Conservation (phyloP, 2,888 invertebrate genomes). For the Caprella mutica region DNA sequence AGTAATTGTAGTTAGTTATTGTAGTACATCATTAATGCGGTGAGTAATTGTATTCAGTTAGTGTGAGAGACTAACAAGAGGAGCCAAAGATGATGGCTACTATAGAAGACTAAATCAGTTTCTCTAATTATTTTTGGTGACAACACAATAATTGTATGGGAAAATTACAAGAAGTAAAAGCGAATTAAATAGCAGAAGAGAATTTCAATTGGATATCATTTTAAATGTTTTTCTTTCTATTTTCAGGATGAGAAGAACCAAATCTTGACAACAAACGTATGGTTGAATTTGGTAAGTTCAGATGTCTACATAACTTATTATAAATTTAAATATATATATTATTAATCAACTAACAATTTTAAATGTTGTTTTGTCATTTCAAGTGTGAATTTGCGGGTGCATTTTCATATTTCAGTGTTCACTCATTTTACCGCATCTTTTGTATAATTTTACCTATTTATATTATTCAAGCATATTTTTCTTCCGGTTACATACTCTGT, state of each 20-base stretch:
- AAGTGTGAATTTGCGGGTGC: not conserved
- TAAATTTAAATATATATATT: not conserved
- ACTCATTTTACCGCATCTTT: too few relatives aligned
- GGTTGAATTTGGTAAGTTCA: slow-evolving; percentile 28
- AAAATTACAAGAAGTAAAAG: too few relatives aligned
- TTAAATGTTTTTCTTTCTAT: slow-evolving; percentile 9
- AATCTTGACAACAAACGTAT: slow-evolving; percentile 31
- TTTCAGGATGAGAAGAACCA: slow-evolving; percentile 32
- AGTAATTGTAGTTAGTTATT: too few relatives aligned
- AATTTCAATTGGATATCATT: slow-evolving; percentile 5
- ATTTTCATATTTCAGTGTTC: not conserved
- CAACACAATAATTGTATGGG: too few relatives aligned
- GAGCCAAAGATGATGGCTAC: not conserved
- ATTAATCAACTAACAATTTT: not conserved
- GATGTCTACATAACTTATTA: not conserved
- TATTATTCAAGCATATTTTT: too few relatives aligned
- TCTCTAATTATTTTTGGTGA: too few relatives aligned
- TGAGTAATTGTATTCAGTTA: too few relatives aligned
- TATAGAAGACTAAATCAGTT: not conserved
- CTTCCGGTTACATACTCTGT: too few relatives aligned
- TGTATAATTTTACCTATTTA: too few relatives aligned
- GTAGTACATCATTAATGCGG: too few relatives aligned
- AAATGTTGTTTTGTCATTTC: not conserved
- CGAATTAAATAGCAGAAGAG: too few relatives aligned
- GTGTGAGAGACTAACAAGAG: too few relatives aligned